A percentile compares a stretch with the other conserved stretches of the same genome.
Evolutionary conservation across 2,888 invertebrate species (phyloP).

Genomic region (Sepiola atlantica): DNA sequence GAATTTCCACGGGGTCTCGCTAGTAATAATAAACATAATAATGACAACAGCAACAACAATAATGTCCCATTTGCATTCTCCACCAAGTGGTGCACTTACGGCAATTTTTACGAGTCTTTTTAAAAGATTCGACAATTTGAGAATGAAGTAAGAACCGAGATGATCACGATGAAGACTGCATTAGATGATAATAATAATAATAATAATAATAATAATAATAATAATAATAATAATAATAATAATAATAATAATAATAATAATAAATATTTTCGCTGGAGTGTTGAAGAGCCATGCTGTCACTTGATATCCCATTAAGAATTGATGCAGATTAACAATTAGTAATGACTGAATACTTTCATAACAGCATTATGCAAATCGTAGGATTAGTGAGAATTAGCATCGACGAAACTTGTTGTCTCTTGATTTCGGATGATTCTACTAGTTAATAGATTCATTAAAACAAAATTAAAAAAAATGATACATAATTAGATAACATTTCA

Average conservation of each 20-base stretch:
- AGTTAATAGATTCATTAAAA: no score
- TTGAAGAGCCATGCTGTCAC: not conserved
- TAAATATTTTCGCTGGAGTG: not conserved
- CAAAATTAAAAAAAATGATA: no score
- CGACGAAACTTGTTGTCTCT: not conserved
- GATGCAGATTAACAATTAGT: not conserved
- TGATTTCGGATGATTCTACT: not conserved
- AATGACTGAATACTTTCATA: not conserved
- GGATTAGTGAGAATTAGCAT: not conserved
- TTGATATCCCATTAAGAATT: not conserved
- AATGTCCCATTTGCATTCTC: no score
- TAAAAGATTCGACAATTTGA: no score
- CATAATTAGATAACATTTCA: no score
- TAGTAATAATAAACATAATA: no score
- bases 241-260: conserved; percentile 23
- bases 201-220: not conserved
- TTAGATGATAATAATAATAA: not conserved
- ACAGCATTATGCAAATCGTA: not conserved
- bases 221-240: not conserved
- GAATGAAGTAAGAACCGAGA: no score
- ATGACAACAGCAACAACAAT: no score
- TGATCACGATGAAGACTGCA: not conserved
- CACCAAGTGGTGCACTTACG: no score
- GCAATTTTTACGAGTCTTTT: no score
- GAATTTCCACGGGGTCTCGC: no score